Percentiles rank a stretch among this genome's conserved stretches.
Evolutionary conservation across 2,113 vertebrate genomes (phyloP).

Genomic region (Pteronura brasiliensis): DNA sequence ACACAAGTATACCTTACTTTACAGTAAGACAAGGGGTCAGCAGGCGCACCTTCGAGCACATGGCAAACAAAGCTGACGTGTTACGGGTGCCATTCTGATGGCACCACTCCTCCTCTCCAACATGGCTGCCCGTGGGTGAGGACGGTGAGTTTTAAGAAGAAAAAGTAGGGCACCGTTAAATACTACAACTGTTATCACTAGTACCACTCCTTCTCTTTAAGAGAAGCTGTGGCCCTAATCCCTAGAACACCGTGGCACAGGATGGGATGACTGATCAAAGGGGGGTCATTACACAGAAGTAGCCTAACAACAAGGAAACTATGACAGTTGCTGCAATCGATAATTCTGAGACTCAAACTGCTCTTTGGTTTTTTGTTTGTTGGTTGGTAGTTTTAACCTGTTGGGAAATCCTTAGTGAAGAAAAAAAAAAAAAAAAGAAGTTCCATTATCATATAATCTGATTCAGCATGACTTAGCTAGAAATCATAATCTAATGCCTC

Average conservation of each 20-base stretch:
- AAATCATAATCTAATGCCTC: conserved; percentile 10
- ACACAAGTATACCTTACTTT: background rate
- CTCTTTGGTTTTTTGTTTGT: background rate
- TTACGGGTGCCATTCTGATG: background rate
- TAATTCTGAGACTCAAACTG: background rate
- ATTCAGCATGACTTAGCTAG: background rate
- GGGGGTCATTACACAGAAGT: background rate
- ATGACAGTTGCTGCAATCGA: background rate
- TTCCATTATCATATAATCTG: background rate
- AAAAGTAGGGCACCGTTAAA: background rate
- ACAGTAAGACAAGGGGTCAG: background rate
- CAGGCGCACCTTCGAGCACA: background rate
- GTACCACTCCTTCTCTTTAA: no score
- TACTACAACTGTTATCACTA: background rate
- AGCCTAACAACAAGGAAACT: background rate
- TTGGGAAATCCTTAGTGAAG: background rate
- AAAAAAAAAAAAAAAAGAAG: no score
- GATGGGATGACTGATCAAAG: background rate
- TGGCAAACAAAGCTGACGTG: background rate
- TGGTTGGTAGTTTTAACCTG: background rate
- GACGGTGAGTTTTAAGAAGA: background rate
- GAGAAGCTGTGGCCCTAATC: background rate
- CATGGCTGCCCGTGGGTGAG: background rate
- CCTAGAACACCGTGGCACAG: background rate
- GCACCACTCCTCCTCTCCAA: no score